A percentile compares a stretch with the other conserved stretches of the same genome.
These are phyloP conservation scores for Taeniopygia guttata DNA, from an alignment of 2,797 vertebrate species.

Conservation along the genomic window DNA sequence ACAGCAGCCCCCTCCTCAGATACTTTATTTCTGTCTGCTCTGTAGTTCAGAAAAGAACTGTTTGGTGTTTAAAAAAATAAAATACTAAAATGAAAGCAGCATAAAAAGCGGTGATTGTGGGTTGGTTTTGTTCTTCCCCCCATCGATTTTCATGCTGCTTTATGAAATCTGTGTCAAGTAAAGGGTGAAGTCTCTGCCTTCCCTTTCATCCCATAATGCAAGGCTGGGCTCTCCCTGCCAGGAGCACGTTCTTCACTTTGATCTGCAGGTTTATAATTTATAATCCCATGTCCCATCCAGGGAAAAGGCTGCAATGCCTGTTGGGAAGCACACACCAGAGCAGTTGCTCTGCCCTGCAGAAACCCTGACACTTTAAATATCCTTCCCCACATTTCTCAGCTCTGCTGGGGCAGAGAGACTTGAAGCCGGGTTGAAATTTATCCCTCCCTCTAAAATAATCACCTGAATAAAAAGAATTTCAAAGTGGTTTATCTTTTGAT, in stretches of 20 bases:
- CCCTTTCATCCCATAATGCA: neutral
- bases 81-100: neutral
- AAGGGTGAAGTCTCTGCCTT: neutral
- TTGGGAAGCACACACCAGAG: neutral
- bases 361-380: neutral
- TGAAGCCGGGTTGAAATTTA: neutral
- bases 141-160: neutral
- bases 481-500: neutral
- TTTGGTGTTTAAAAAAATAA: neutral
- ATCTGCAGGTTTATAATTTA: neutral
- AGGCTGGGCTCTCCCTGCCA: neutral
- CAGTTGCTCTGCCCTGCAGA: neutral
- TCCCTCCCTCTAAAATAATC: neutral
- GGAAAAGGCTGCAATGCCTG: neutral
- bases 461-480: neutral
- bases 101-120: neutral
- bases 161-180: neutral
- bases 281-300: neutral
- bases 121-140: fast-evolving
- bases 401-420: neutral
- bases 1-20: fast-evolving
- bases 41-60: neutral
- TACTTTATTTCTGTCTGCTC: neutral
- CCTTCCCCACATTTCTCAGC: neutral
- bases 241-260: neutral